Conservation (phyloP, 2,113 vertebrate species). For the Nycticorax nycticorax region DNA sequence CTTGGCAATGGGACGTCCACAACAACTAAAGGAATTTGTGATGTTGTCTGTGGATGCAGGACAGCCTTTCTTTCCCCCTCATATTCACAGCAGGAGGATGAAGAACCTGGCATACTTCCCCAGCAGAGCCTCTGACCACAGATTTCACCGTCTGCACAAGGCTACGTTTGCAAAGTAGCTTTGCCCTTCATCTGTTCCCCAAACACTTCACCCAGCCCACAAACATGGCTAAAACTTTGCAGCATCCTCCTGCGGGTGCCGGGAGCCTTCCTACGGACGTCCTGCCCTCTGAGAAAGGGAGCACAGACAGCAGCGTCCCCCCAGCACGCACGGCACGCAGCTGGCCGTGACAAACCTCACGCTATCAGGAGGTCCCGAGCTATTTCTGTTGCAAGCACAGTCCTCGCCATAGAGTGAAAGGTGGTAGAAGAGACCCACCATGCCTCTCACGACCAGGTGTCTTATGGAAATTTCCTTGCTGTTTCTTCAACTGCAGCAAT, state of each 20-base stretch:
- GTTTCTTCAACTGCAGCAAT: background rate
- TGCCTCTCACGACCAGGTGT: background rate
- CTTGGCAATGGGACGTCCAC: background rate
- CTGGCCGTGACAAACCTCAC: accelerated
- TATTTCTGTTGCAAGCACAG: background rate
- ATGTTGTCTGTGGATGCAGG: background rate
- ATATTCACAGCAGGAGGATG: background rate
- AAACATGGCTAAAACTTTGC: background rate
- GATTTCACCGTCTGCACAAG: background rate
- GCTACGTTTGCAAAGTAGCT: background rate
- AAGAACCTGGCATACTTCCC: background rate
- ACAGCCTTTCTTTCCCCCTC: background rate
- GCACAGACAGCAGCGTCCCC: background rate
- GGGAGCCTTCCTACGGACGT: background rate
- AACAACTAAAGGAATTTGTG: background rate
- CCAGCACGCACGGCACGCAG: accelerated
- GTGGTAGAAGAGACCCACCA: background rate
- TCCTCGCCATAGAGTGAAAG: background rate
- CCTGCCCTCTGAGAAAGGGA: background rate
- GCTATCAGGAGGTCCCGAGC: background rate
- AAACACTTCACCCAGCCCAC: background rate
- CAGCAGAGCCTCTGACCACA: background rate
- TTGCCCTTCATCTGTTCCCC: background rate
- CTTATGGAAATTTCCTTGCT: background rate
- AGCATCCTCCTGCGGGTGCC: background rate